A percentile compares a stretch with the other conserved stretches of the same genome.
Evolutionary conservation across 1,140 invertebrate species (phyloP).

Genomic region (Heliconius congener): DNA sequence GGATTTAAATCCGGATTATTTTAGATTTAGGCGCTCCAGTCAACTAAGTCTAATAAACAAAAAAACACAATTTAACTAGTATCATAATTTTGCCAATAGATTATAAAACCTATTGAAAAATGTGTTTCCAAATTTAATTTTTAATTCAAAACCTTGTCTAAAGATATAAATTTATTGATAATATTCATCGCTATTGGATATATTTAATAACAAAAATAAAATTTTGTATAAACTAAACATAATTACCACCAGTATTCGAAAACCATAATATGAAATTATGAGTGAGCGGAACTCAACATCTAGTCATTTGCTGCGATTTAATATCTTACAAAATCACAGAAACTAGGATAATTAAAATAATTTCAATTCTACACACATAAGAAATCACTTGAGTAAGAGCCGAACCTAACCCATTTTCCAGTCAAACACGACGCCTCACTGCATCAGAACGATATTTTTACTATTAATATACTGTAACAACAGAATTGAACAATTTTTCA

Average conservation of each 20-base stretch:
- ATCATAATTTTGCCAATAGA: neutral
- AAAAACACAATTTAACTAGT: neutral
- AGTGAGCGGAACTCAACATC: too few relatives aligned
- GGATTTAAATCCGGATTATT: neutral
- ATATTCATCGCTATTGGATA: too few relatives aligned
- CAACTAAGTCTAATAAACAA: neutral
- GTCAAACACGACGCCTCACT: neutral
- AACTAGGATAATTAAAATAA: too few relatives aligned
- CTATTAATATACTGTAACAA: slow-evolving; percentile 3
- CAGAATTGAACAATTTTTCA: neutral
- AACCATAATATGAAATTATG: too few relatives aligned
- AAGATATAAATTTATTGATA: neutral
- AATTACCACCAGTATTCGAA: too few relatives aligned
- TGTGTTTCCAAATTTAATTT: neutral
- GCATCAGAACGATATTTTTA: neutral
- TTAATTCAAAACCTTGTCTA: neutral
- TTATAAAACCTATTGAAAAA: neutral
- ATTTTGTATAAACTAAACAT: too few relatives aligned
- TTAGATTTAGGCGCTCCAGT: neutral
- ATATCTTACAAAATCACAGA: too few relatives aligned
- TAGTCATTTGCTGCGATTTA: too few relatives aligned
- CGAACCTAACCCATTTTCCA: neutral
- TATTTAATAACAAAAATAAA: too few relatives aligned
- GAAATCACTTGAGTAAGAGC: too few relatives aligned
- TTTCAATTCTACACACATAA: too few relatives aligned